Base-by-base conservation (phyloP, 2,888 invertebrate species). In the Magallana nippona region DNA sequence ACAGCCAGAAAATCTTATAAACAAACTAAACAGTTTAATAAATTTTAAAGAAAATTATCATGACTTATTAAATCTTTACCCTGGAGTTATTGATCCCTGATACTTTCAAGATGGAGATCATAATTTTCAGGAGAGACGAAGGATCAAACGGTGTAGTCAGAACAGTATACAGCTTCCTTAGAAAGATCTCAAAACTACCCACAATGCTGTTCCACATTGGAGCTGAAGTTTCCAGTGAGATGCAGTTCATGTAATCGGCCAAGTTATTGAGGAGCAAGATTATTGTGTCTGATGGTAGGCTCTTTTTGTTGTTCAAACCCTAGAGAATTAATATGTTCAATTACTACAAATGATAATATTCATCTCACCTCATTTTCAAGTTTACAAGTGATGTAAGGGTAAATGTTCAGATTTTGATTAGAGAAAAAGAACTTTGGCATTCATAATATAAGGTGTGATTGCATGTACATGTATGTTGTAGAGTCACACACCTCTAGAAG, bases 221-320 rank as follows among this genome's bases (percentile, higher is more conserved):
- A 84, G 97, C 95, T 44, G 96, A 96, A 91, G 98, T 97, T 88
- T 98, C 96, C 82, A 94, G 90, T 11, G 98, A 97, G 83, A 99
- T 95, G 94, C 97, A 98, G 92, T 98, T 98, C 92, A 99, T 95
- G 95, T 99, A 99, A 93, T 97, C 97, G 1, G 98, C 97, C 93
- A 99, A 96, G 95, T 99, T 99, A 93, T 97, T 96, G 83, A 98
- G 95, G 88, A 98, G 96, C 58, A 96, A 96, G 10, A 96, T 96
- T 86, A 98, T 95, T 79, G 95, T 95, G 87, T 92, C 91, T 82
- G 97, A 96, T 5, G 85, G 85, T 81, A 97, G 93, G 0, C 96
- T 96, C 94, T 97, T 97, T 91, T 96, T 96, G 1, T 96, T 96
- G 95, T 97, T 97, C 82, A 98, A 91, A 19, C 96, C 96, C 96